A percentile compares a stretch with the other conserved stretches of the same genome.
Evolutionary conservation across 2,797 vertebrate species (phyloP).

Genomic region (Hoplostethus mediterraneus): DNA sequence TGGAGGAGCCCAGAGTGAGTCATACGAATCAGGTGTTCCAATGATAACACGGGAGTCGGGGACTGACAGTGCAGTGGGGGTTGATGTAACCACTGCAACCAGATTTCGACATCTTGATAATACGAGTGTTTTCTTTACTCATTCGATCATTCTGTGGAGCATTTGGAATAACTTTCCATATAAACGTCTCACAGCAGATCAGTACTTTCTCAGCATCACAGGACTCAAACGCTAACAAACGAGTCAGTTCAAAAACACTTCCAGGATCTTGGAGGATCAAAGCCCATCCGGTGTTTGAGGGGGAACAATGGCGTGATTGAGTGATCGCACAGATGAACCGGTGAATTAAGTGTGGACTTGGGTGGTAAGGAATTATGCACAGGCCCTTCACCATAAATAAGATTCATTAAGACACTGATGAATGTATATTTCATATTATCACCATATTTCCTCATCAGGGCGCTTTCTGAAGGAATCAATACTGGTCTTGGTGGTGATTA

Average conservation of each 20-base stretch:
- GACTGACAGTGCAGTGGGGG: conserved; percentile 46
- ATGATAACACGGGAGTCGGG: conserved; percentile 67
- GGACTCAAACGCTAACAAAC: background rate
- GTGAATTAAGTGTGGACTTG: conserved; percentile 58
- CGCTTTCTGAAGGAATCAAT: conserved; percentile 86
- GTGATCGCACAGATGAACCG: conserved; percentile 49
- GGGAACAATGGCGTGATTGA: conserved; percentile 51
- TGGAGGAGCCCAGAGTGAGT: conserved; percentile 66
- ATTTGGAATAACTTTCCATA: conserved; percentile 35
- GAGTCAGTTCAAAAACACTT: conserved; percentile 21
- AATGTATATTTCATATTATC: conserved; percentile 79
- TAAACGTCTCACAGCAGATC: conserved; percentile 25
- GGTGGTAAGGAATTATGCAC: conserved; percentile 69
- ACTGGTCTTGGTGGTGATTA: conserved; percentile 81
- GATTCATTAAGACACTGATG: conserved; percentile 80
- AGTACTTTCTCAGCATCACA: conserved; percentile 5
- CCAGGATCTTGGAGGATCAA: background rate
- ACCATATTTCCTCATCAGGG: conserved; percentile 76
- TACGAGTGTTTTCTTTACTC: conserved; percentile 58
- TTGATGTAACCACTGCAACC: conserved; percentile 51
- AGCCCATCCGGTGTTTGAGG: conserved; percentile 23
- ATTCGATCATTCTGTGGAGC: conserved; percentile 27
- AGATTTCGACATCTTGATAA: conserved; percentile 61
- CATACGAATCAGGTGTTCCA: conserved; percentile 78
- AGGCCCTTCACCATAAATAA: conserved; percentile 78